Evolutionary conservation across 2,888 invertebrate genomes (phyloP).

Genomic region (Lepidocyrtinus sp.): DNA sequence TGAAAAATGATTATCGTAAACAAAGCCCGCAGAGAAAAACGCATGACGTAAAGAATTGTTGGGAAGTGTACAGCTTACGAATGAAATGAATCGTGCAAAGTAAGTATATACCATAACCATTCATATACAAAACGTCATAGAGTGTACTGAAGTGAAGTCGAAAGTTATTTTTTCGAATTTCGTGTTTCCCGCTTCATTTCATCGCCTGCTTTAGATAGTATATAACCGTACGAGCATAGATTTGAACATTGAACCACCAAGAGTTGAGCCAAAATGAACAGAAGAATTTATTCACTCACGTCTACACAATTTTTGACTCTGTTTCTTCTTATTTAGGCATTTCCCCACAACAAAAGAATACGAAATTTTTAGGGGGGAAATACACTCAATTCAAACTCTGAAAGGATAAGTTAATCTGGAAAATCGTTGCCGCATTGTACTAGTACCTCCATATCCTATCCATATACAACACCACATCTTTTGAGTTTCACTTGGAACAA

Average conservation of each 20-base stretch:
- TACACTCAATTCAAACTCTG: background rate
- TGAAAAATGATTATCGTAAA: slow-evolving; percentile 3
- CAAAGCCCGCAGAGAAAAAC: background rate
- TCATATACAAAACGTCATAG: background rate
- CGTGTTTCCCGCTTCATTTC: slow-evolving; percentile 4
- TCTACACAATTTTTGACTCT: background rate
- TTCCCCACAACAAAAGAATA: slow-evolving; percentile 8
- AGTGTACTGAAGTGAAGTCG: background rate
- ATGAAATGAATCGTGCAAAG: slow-evolving; percentile 1
- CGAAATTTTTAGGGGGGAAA: background rate
- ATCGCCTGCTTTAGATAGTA: too few species aligned
- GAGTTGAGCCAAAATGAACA: background rate
- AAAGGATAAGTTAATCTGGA: slow-evolving; percentile 9
- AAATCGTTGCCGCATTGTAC: background rate
- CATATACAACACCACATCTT: too few species aligned
- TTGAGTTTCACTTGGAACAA: background rate
- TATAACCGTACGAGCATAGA: too few species aligned
- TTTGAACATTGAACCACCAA: slow-evolving; percentile 1
- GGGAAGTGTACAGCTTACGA: too few species aligned
- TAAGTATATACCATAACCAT: background rate
- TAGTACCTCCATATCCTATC: background rate
- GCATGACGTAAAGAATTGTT: background rate
- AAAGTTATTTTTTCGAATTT: background rate
- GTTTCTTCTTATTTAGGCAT: background rate
- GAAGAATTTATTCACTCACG: slow-evolving; percentile 1